phyloP scores from a whole-genome alignment of 2,888 invertebrate species.

The Drosophila melanosoma region DNA sequence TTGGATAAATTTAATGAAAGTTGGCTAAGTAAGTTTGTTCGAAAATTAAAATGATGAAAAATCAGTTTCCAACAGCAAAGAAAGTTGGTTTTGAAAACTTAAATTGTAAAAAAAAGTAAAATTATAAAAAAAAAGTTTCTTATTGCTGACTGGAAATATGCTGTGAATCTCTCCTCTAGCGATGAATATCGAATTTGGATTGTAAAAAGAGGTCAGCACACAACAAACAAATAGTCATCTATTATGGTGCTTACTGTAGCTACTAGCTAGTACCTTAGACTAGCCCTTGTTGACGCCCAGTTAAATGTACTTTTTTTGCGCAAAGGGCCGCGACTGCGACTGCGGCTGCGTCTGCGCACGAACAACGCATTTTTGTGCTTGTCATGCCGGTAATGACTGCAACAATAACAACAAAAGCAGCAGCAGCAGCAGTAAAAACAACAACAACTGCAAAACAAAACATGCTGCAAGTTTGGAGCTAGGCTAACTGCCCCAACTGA shows the following conservation, averaged over 20 bases:
- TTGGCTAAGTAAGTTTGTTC: background rate
- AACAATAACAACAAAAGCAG: constrained; percentile 32
- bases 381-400: constrained; percentile 82
- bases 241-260: background rate
- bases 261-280: constrained; percentile 34
- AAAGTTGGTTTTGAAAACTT: background rate
- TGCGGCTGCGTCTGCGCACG: constrained; percentile 65
- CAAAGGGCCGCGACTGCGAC: constrained; percentile 33
- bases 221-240: background rate
- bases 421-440: constrained; percentile 8
- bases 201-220: background rate
- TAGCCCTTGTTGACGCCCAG: constrained; percentile 67
- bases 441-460: constrained; percentile 48
- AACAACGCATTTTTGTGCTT: constrained; percentile 81
- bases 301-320: constrained; percentile 70
- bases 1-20: background rate
- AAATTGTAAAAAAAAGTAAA: background rate
- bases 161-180: background rate
- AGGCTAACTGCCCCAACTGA: constrained; percentile 78
- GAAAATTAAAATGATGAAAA: too few species aligned
- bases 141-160: background rate
- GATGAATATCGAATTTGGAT: background rate
- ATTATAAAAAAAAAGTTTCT: background rate
- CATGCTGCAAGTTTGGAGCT: constrained; percentile 74
- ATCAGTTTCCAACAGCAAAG: too few species aligned